Evolutionary conservation across 2,797 vertebrate species (phyloP).

Genomic region (Ptychobarbus kaznakovi): DNA sequence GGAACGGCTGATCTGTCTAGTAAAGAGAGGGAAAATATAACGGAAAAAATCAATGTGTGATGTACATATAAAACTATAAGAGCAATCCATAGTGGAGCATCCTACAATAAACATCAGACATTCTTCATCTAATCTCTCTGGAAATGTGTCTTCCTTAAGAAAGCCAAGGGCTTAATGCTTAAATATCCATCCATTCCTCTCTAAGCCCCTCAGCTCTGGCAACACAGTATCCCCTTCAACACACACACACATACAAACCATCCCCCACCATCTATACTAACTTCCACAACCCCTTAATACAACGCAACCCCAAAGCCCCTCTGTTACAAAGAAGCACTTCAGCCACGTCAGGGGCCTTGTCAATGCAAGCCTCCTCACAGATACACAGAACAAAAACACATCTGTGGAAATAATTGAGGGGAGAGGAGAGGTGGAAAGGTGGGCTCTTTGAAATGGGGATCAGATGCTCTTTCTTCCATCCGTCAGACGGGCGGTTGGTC

Average conservation of each 20-base stretch:
- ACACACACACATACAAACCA: slow-evolving; percentile 33
- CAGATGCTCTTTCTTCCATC: slow-evolving; percentile 33
- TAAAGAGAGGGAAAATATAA: neutral
- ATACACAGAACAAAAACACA: slow-evolving; percentile 48
- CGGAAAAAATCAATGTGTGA: neutral
- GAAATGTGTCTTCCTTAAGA: slow-evolving; percentile 38
- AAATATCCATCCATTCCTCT: slow-evolving; percentile 63
- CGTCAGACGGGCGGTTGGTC: slow-evolving; percentile 9
- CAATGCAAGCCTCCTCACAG: slow-evolving; percentile 39
- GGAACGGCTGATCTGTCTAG: neutral
- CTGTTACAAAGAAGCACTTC: slow-evolving; percentile 52
- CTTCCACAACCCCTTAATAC: slow-evolving; percentile 38
- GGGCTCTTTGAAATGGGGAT: slow-evolving; percentile 40
- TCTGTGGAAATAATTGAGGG: slow-evolving; percentile 47
- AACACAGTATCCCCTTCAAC: slow-evolving; percentile 35
- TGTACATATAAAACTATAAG: slow-evolving; percentile 6
- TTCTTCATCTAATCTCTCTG: slow-evolving; percentile 42
- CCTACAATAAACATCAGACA: slow-evolving; percentile 20
- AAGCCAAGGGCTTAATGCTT: slow-evolving; percentile 34
- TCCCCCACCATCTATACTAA: slow-evolving; percentile 19
- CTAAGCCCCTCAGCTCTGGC: slow-evolving; percentile 57
- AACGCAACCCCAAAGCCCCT: slow-evolving; percentile 29
- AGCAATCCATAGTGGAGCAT: neutral
- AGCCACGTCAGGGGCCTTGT: slow-evolving; percentile 36
- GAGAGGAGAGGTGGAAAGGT: slow-evolving; percentile 6